Evolutionary conservation across 2,113 vertebrate species (phyloP).

Genomic region (Gasterosteus nipponicus): DNA sequence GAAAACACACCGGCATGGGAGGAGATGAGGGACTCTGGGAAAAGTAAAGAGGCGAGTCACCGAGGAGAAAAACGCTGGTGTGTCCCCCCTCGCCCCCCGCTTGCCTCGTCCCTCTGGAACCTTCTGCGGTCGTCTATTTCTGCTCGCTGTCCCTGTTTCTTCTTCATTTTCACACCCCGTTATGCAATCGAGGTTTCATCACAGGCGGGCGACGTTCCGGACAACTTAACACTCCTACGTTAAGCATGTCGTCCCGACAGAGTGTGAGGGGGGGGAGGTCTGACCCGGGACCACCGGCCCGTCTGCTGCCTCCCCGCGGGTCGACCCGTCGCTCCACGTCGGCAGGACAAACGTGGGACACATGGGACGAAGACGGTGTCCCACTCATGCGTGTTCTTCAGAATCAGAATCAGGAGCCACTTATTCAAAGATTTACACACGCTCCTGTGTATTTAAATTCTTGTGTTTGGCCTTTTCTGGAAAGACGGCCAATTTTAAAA

Average conservation of each 20-base stretch:
- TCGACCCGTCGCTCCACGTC: no score
- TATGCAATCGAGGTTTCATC: background rate
- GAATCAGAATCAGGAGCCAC: no score
- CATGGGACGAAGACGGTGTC: no score
- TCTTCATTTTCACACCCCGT: background rate
- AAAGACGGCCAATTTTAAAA: no score
- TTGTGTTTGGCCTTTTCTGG: no score
- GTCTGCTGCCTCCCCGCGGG: constrained; percentile 9
- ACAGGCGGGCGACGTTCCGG: constrained; percentile 14
- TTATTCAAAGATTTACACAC: no score
- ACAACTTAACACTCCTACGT: constrained; percentile 19
- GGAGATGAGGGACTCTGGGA: no score
- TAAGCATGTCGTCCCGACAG: background rate
- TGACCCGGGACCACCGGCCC: constrained; percentile 16
- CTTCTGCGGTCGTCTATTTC: background rate
- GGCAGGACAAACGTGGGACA: no score
- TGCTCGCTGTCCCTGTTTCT: background rate
- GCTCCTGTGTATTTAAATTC: no score
- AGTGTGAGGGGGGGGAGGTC: constrained; percentile 5
- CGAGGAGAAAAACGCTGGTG: no score
- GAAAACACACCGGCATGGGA: background rate
- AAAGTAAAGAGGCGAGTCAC: no score
- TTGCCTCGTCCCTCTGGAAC: background rate
- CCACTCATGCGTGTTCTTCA: no score
- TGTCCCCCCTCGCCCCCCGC: background rate